Conservation (phyloP, 2,113 vertebrate species). For the Otis tarda region DNA sequence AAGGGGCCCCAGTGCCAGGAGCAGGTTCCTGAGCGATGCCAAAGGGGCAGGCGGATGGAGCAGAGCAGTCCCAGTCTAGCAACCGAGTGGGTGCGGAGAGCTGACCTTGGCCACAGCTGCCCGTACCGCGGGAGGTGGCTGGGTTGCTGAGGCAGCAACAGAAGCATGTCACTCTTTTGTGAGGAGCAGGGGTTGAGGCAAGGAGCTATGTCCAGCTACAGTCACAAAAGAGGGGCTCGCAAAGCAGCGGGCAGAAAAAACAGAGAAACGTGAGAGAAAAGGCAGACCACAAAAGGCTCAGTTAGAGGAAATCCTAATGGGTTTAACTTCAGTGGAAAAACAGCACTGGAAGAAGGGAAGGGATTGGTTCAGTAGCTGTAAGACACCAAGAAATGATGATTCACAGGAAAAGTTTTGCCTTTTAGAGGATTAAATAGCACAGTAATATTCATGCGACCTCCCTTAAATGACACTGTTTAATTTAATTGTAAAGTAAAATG, state of each 20-base stretch:
- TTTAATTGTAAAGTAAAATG: slow-evolving; percentile 12
- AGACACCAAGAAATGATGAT: background rate
- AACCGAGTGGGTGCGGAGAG: rapidly evolving
- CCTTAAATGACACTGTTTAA: background rate
- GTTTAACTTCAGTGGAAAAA: slow-evolving; percentile 15
- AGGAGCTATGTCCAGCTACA: background rate
- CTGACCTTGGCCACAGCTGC: background rate
- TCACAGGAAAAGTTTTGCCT: slow-evolving; percentile 23
- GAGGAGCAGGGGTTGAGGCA: background rate
- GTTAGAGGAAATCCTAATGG: background rate
- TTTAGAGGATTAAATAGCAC: background rate
- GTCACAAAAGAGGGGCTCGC: background rate
- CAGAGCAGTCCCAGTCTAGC: background rate
- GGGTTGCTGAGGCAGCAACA: background rate
- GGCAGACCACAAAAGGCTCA: background rate
- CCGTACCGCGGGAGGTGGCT: background rate
- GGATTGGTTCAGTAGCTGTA: background rate
- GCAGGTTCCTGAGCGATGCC: background rate
- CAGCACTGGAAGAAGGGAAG: background rate
- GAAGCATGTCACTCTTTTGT: background rate
- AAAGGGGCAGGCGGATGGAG: background rate
- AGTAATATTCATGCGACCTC: background rate
- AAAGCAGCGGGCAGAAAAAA: background rate
- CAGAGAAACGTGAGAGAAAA: background rate
- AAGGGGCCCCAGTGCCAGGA: background rate